Evolutionary conservation across 1,140 invertebrate genomes (phyloP).

Genomic region (Drosophila funebris): DNA sequence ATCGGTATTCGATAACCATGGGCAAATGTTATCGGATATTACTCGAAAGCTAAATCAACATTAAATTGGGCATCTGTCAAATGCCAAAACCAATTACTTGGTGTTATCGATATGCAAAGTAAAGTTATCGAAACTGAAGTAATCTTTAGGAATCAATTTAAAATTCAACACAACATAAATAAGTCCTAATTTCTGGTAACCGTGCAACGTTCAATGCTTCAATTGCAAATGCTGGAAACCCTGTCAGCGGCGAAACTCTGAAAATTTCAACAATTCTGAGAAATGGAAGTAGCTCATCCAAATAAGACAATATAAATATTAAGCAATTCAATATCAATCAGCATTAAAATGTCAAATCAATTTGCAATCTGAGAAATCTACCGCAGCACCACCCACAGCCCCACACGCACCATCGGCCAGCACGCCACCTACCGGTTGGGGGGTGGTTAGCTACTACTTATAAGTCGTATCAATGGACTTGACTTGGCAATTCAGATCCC

Average conservation of each 20-base stretch:
- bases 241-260: not conserved
- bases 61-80: no score
- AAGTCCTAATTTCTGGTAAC: no score
- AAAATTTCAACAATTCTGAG: not conserved
- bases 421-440: not conserved
- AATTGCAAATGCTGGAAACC: not conserved
- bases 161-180: no score
- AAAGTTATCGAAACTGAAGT: no score
- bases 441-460: not conserved
- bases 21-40: no score
- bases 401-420: not conserved
- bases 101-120: no score
- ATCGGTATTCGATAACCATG: no score
- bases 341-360: conserved; percentile 23
- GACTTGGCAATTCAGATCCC: not conserved
- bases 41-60: no score
- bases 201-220: no score
- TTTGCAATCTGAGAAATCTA: conserved; percentile 2
- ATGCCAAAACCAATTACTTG: no score
- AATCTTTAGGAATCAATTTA: no score
- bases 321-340: conserved; percentile 12
- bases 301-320: not conserved
- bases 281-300: not conserved
- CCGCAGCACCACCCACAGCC: not conserved
- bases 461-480: not conserved